Evolutionary conservation across 2,888 invertebrate species (phyloP).

Genomic region (Athalia circularis): DNA sequence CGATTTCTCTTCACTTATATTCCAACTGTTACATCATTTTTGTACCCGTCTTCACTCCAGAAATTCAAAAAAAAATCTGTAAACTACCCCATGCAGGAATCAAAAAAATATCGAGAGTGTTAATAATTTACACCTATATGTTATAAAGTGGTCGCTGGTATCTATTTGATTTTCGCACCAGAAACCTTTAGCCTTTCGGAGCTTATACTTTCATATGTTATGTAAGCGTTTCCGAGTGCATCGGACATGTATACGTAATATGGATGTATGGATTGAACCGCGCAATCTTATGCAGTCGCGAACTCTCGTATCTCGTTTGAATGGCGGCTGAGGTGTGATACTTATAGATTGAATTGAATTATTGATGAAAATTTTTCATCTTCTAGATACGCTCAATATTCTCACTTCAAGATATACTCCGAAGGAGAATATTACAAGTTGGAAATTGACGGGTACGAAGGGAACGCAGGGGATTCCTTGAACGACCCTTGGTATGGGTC

Average conservation of each 20-base stretch:
- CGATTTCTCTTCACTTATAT: background rate
- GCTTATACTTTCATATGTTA: constrained; percentile 51
- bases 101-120: background rate
- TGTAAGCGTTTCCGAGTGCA: constrained; percentile 41
- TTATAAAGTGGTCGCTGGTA: background rate
- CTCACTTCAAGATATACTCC: constrained; percentile 94
- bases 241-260: constrained; percentile 2
- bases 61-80: background rate
- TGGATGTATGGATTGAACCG: background rate
- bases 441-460: constrained; percentile 94
- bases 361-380: too few species aligned
- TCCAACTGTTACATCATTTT: too few species aligned
- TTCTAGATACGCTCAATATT: constrained; percentile 89
- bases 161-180: constrained; percentile 41
- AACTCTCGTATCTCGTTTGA: too few species aligned
- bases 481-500: constrained; percentile 97
- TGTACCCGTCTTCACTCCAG: too few species aligned
- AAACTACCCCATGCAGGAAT: background rate
- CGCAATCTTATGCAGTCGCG: too few species aligned
- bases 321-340: background rate
- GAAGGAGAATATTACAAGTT: constrained; percentile 94
- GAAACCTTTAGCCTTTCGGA: constrained; percentile 53
- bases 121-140: background rate
- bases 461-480: constrained; percentile 92
- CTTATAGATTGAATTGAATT: too few species aligned